Evolutionary conservation across 2,113 vertebrate genomes (phyloP).

Genomic region (Catharus fuscescens): DNA sequence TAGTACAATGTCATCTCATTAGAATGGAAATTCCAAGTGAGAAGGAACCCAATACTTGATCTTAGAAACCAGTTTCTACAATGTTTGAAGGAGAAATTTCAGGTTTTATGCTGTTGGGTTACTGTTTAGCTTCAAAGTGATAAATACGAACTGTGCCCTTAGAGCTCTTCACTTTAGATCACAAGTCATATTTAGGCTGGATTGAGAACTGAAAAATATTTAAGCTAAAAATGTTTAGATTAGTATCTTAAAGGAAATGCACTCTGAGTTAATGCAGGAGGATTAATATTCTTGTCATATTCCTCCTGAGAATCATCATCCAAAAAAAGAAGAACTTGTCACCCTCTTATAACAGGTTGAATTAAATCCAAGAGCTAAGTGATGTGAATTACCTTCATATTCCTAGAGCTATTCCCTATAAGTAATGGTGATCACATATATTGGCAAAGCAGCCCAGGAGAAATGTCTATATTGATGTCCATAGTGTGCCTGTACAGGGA

Average conservation of each 20-base stretch:
- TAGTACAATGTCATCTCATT: background rate
- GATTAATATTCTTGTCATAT: constrained; percentile 1
- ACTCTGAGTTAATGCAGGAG: background rate
- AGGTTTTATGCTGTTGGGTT: background rate
- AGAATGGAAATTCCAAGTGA: background rate
- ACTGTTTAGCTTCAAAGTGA: background rate
- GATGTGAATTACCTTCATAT: constrained; percentile 3
- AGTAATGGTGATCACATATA: background rate
- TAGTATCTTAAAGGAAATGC: background rate
- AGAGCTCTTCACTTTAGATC: background rate
- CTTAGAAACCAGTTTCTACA: background rate
- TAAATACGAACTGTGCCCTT: background rate
- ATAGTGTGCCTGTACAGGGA: background rate
- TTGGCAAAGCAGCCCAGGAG: background rate
- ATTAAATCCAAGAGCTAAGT: constrained; percentile 36
- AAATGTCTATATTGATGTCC: background rate
- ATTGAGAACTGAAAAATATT: background rate
- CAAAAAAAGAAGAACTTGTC: background rate
- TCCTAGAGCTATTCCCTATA: background rate
- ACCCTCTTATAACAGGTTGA: constrained; percentile 6
- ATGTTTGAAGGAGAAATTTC: background rate
- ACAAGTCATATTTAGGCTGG: background rate
- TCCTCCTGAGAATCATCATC: background rate
- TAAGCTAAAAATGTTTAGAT: background rate
- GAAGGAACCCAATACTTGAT: background rate